phyloP scores from a whole-genome alignment of 2,888 invertebrate genomes.

The Lithodes maja region DNA sequence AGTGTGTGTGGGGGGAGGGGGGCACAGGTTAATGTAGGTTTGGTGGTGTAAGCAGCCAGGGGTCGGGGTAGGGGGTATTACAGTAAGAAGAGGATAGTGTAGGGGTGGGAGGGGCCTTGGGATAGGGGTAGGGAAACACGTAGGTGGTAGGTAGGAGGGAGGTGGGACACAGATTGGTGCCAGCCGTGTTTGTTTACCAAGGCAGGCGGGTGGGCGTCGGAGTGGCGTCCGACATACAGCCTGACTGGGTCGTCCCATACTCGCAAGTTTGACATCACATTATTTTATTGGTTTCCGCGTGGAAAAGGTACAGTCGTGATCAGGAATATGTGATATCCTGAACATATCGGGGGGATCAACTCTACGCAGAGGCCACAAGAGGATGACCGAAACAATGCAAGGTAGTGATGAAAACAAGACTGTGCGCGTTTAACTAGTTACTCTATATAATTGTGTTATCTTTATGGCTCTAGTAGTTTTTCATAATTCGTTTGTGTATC shows the following conservation, averaged over 20 bases:
- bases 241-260: conserved; percentile 27
- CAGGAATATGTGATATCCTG: no score
- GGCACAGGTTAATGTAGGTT: neutral
- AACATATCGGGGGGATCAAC: no score
- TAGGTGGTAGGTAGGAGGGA: neutral
- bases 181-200: conserved; percentile 27
- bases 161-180: neutral
- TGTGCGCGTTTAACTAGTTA: no score
- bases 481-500: no score
- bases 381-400: no score
- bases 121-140: neutral
- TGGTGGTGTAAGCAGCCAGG: neutral
- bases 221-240: conserved; percentile 27
- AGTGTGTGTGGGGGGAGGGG: neutral
- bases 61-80: neutral
- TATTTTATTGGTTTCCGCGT: conserved; percentile 44
- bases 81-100: neutral
- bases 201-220: conserved; percentile 9
- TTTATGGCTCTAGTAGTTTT: no score
- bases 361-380: no score
- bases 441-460: no score
- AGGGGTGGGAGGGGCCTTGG: neutral
- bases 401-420: no score
- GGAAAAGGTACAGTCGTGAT: neutral
- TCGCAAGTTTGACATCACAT: conserved; percentile 31